phyloP scores from a whole-genome alignment of 2,888 invertebrate genomes.

The Notocelia uddmanniana region DNA sequence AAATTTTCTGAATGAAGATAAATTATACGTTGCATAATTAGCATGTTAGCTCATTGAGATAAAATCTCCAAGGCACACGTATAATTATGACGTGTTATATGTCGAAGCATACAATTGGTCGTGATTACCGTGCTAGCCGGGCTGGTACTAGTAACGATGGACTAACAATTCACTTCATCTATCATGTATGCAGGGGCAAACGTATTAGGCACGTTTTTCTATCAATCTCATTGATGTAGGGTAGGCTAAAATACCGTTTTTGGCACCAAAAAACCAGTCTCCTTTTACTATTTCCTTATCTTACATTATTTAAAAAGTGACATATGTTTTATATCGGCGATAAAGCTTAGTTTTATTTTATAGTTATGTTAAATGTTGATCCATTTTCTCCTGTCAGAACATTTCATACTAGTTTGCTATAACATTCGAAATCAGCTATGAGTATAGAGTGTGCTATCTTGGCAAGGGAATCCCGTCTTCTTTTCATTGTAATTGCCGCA shows the following conservation, averaged over 20 bases:
- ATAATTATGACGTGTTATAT: too few relatives aligned
- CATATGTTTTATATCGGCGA: slow-evolving; percentile 10
- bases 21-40: too few relatives aligned
- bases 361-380: background rate
- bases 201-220: too few relatives aligned
- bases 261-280: background rate
- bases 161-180: background rate
- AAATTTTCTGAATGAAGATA: too few relatives aligned
- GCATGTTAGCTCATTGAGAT: too few relatives aligned
- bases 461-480: slow-evolving; percentile 43
- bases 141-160: too few relatives aligned
- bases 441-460: slow-evolving; percentile 31
- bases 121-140: too few relatives aligned
- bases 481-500: slow-evolving; percentile 46
- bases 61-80: too few relatives aligned
- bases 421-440: slow-evolving; percentile 31
- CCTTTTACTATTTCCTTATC: background rate
- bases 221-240: background rate
- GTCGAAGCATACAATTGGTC: too few relatives aligned
- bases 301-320: slow-evolving; percentile 5
- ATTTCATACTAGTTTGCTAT: slow-evolving; percentile 39
- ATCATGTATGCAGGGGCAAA: too few relatives aligned
- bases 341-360: background rate
- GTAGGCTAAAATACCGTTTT: slow-evolving; percentile 1
- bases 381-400: slow-evolving; percentile 7